Base-by-base conservation (phyloP, 2,113 vertebrate genomes). In the Galeopterus variegatus region DNA sequence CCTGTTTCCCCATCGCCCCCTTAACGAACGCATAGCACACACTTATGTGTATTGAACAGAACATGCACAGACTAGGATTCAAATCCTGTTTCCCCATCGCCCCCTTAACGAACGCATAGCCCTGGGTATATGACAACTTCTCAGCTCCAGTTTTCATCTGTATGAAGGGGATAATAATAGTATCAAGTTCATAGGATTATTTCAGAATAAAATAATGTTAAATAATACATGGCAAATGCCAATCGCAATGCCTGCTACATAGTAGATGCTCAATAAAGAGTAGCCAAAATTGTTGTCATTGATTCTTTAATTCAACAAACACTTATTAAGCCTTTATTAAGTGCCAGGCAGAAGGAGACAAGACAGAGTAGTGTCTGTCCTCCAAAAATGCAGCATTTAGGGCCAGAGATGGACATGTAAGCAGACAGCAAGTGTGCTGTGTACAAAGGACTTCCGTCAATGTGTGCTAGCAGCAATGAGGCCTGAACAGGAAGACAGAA, bases 381-480 rank as follows among this genome's bases (percentile, higher is more conserved):
- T 77, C 28, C 67, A 1, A 28, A 56, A 84, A 5, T 14, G 8
- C 7, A 6, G 50, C 15, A 5, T 6, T 13, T 3, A 8, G 64
- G 73, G 18, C 48, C 31, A 62, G 65, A 28, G 36, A 48, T 1
- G 12, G 50, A 15, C 7, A 11, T 3, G 23, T 8, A 7, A 41
- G 36, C n/a, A 31, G 45, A 76, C 15, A 24, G 31, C 19, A 62
- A 50, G 54, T 0, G 0, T 56, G 54, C 31, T 31, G 11, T 15
- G 8, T 15, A 11, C 24, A 13, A 18, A 52, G 48, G 41, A 92
- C 14, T 62, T 17, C 17, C 9, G 4, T 26, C 6, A 1, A 0
- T 0, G 65, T 21, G 1, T 0, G 11, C 15, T 9, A 52, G 58
- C 60, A 36, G 13, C 0, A 10, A 6, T 1, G 36, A 31, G 48